Evolutionary conservation across 1,140 invertebrate genomes (phyloP).

Genomic region (Lucilia cuprina): DNA sequence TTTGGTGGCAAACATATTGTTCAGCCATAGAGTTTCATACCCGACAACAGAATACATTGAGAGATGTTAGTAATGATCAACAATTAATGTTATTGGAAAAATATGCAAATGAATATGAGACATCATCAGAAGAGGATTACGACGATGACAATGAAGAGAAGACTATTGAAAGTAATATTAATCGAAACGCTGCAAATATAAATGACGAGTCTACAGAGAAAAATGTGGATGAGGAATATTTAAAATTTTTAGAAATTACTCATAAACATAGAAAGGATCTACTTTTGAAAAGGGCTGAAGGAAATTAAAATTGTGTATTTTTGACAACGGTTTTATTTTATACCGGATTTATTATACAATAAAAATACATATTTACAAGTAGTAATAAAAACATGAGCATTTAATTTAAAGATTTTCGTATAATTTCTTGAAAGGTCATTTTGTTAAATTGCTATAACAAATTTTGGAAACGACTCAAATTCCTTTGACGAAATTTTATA

Average conservation of each 20-base stretch:
- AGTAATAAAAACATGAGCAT: too few species aligned
- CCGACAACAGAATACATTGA: neutral
- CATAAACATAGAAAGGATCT: conserved; percentile 12
- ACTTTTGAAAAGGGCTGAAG: neutral
- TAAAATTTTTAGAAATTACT: conserved; percentile 21
- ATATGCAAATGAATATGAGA: conserved; percentile 18
- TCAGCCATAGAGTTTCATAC: neutral
- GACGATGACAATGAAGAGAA: neutral
- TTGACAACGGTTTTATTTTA: neutral
- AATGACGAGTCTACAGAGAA: neutral
- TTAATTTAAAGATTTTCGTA: too few species aligned
- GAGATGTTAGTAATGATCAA: neutral
- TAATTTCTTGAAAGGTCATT: too few species aligned
- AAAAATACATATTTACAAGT: too few species aligned
- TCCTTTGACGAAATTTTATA: too few species aligned
- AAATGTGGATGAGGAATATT: neutral
- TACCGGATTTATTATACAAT: neutral
- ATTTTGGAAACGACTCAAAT: too few species aligned
- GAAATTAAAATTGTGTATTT: conserved; percentile 5
- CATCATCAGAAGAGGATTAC: neutral
- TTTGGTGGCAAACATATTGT: conserved; percentile 26
- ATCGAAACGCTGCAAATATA: neutral
- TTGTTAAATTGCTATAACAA: too few species aligned
- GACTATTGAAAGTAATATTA: neutral
- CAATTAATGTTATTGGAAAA: neutral